Percentiles rank a stretch among this genome's conserved stretches.
These are phyloP conservation scores for Lutjanus campechanus DNA, from an alignment of 2,797 vertebrate genomes.

Conservation along the genomic window DNA sequence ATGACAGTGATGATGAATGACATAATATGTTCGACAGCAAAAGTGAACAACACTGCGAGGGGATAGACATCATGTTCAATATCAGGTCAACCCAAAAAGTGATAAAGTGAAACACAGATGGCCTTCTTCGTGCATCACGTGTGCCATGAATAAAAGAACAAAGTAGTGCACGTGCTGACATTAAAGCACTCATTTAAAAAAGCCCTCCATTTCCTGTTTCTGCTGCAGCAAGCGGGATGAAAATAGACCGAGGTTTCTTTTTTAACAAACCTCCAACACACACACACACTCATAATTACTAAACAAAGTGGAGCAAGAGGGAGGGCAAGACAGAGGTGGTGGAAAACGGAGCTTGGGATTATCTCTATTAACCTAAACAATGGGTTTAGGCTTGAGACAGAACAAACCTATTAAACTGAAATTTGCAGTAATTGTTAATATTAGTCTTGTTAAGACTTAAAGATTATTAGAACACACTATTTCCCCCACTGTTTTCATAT, in stretches of 20 bases:
- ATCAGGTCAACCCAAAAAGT: slow-evolving; percentile 28
- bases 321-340: slow-evolving; percentile 1
- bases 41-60: slow-evolving; percentile 2
- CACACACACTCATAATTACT: slow-evolving; percentile 40
- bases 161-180: slow-evolving; percentile 66
- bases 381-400: not conserved
- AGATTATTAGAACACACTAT: not conserved
- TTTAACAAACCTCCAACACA: slow-evolving; percentile 43
- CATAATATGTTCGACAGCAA: not conserved
- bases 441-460: not conserved
- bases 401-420: slow-evolving; percentile 3
- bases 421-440: not conserved
- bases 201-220: slow-evolving; percentile 63
- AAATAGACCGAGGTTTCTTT: slow-evolving; percentile 62
- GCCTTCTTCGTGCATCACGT: slow-evolving; percentile 53
- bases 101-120: slow-evolving; percentile 50
- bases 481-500: not conserved
- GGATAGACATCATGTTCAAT: slow-evolving; percentile 15
- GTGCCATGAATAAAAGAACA: slow-evolving; percentile 78
- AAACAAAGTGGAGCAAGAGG: slow-evolving; percentile 38
- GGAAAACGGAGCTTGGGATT: slow-evolving; percentile 16
- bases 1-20: slow-evolving; percentile 29
- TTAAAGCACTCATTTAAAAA: slow-evolving; percentile 67
- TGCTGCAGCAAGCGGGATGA: slow-evolving; percentile 63
- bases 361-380: slow-evolving; percentile 34